Evolutionary conservation across 2,797 vertebrate genomes (phyloP), one percentile per base, ranked within the genome.

Genomic region (Ibycter americanus): DNA sequence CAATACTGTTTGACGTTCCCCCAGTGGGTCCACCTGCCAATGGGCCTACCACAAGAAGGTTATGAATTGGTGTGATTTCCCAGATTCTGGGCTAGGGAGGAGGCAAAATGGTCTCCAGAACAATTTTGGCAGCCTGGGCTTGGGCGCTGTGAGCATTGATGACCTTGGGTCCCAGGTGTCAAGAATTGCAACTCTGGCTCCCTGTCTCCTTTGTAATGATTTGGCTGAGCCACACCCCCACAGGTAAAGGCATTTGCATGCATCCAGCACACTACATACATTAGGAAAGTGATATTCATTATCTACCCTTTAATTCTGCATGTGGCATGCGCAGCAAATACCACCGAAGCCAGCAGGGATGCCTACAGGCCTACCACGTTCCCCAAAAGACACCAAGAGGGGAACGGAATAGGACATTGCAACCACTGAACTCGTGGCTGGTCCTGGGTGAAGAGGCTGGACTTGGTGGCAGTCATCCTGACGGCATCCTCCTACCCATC

Each of bases 141-240:
- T 63, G 15, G 29, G 12, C 78, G 31, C 21, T 71, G 49, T 22
- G 21, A 83, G 9, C 1, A 0, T 3, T 26, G 36, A 70, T 38
- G 32, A 36, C 19, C 15, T 63, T 11, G 36, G 44, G 32, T 73
- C 38, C 18, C 34, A 25, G 16, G 44, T 87, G 27, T 19, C 1
- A 63, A 38, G 47, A 63, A 67, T 1, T 86, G 32, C 27, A 67
- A 15, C 25, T n/a, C 42, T 0, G 0, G 2, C 16, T n/a, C n/a
- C 22, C 17, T 5, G 1, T 27, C 34, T 56, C 42, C 54, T 22
- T 27, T 34, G 38, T 15, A 17, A 3, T 13, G 20, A 36, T 11
- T 79, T 71, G 72, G 9, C 26, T 9, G 34, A 74, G 31, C 15
- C 17, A 3, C 7, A 7, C 29, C 25, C 10, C 40, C 62, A 25